Base-by-base conservation (phyloP, 2,797 vertebrate genomes). In the Acanthurus lineatus region DNA sequence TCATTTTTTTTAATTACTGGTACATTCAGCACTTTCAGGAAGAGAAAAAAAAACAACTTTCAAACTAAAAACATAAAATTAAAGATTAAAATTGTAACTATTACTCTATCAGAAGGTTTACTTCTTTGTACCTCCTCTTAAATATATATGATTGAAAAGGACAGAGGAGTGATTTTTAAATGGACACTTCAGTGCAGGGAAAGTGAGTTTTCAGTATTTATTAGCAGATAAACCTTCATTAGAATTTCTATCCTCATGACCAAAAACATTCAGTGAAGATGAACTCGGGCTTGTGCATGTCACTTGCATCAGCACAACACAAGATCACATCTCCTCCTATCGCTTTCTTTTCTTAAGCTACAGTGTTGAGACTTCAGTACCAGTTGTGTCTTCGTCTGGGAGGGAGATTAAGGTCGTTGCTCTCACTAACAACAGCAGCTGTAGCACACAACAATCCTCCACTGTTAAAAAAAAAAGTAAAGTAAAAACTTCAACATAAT, bases 11-110 rank as follows among this genome's bases (percentile, higher is more conserved):
- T n/a, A 85, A 92, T 91, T 94, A 87, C 94, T 71, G 76, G 86
- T 95, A 96, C 96, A 96, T 94, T 95, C 93, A 93, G 92, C 90
- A 95, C 93, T 93, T 93, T 82, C 85, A 93, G 84, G 77, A 91
- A 77, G 77, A 81, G 67, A 60, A 83, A 76, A 86, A 81, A 84
- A 78, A 82, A 82, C 80, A 90, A 85, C 81, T 71, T 86, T 81
- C 2, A 7, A 94, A 92, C 90, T 92, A 91, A 94, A 93, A 93
- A 72, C 83, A 85, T 78, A 83, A 90, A 87, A 90, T 90, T 85
- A 69, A 94, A 91, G 89, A 86, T 94, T 92, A 95, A 95, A 95
- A 95, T 71, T 88, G 75, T 77, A 87, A 85, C 70, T 79, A 81
- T 91, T 87, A 81, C 79, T 89, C 75, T 90, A 87, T 87, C 65